Percentiles rank a stretch among this genome's conserved stretches.
Evolutionary conservation across 2,113 vertebrate species (phyloP).

Genomic region (Dasypus novemcinctus): DNA sequence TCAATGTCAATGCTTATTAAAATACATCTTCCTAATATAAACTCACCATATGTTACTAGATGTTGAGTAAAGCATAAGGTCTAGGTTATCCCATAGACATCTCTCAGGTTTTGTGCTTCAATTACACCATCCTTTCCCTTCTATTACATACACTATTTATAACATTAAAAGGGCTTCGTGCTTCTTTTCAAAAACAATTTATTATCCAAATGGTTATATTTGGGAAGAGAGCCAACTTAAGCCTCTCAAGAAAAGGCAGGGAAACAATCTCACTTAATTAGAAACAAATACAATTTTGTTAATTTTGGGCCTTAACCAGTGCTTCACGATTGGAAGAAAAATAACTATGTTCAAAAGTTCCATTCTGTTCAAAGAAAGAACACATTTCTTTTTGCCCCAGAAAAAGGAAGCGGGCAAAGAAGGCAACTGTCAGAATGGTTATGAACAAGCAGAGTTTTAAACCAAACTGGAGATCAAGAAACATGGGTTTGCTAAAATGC

Average conservation of each 20-base stretch:
- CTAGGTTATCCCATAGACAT: background rate
- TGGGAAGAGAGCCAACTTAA: slow-evolving; percentile 53
- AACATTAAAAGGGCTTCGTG: slow-evolving; percentile 54
- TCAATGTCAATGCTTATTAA: slow-evolving; percentile 21
- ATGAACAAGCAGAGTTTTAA: slow-evolving; percentile 57
- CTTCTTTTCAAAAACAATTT: slow-evolving; percentile 69
- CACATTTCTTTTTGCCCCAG: slow-evolving; percentile 43
- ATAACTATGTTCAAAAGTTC: slow-evolving; percentile 15
- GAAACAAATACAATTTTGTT: slow-evolving; percentile 52
- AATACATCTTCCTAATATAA: slow-evolving; percentile 46
- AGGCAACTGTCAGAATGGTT: slow-evolving; percentile 52
- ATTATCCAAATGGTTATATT: slow-evolving; percentile 64
- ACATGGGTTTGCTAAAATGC: slow-evolving; percentile 68
- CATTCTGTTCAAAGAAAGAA: slow-evolving; percentile 30
- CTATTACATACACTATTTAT: slow-evolving; percentile 36
- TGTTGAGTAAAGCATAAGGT: background rate
- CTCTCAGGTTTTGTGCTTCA: background rate
- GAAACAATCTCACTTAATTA: slow-evolving; percentile 52
- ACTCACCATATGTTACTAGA: background rate
- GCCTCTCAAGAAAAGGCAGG: background rate
- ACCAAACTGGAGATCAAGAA: slow-evolving; percentile 75
- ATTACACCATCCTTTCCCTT: slow-evolving; percentile 13
- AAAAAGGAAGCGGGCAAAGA: slow-evolving; percentile 44
- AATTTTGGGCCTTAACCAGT: background rate
- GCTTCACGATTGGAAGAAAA: background rate